phyloP scores from a whole-genome alignment of 2,888 invertebrate genomes.

The Endotricha flammealis region DNA sequence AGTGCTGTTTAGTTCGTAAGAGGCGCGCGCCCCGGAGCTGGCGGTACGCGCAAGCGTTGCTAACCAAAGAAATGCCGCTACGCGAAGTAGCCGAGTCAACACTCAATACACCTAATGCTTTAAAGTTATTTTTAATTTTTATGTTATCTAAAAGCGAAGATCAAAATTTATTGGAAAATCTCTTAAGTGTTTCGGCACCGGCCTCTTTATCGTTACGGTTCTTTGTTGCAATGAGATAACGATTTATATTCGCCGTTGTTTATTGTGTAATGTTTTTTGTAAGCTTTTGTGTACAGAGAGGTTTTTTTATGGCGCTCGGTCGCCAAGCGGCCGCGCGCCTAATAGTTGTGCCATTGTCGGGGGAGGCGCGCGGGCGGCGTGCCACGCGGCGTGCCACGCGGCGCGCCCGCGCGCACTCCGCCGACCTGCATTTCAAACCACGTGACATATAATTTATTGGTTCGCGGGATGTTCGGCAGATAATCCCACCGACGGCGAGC shows the following conservation, averaged over 20 bases:
- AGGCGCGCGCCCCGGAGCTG: conserved; percentile 29
- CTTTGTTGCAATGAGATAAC: conserved; percentile 62
- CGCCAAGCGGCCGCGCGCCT: conserved; percentile 55
- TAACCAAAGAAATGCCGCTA: conserved; percentile 65
- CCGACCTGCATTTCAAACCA: conserved; percentile 48
- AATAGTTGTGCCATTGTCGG: conserved; percentile 57
- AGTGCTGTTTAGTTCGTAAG: conserved; percentile 20
- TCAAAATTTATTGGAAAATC: conserved; percentile 37
- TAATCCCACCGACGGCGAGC: conserved; percentile 70
- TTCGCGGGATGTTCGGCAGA: conserved; percentile 56
- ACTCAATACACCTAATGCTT: conserved; percentile 68
- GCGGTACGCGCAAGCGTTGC: conserved; percentile 37
- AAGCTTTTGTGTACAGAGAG: conserved; percentile 52
- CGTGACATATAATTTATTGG: conserved; percentile 64
- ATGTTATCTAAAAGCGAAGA: conserved; percentile 18
- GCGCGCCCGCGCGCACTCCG: conserved; percentile 14
- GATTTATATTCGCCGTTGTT: conserved; percentile 68
- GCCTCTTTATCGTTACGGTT: conserved; percentile 56
- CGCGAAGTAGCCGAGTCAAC: conserved; percentile 63
- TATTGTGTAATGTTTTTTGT: conserved; percentile 55
- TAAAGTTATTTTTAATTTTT: conserved; percentile 59
- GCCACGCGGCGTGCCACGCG: conserved; percentile 13
- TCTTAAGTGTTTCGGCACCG: conserved; percentile 51
- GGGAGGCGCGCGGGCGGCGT: conserved; percentile 25
- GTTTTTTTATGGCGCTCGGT: conserved; percentile 46